Base-by-base conservation (phyloP, 2,888 invertebrate genomes). In the Perithous albicinctus region DNA sequence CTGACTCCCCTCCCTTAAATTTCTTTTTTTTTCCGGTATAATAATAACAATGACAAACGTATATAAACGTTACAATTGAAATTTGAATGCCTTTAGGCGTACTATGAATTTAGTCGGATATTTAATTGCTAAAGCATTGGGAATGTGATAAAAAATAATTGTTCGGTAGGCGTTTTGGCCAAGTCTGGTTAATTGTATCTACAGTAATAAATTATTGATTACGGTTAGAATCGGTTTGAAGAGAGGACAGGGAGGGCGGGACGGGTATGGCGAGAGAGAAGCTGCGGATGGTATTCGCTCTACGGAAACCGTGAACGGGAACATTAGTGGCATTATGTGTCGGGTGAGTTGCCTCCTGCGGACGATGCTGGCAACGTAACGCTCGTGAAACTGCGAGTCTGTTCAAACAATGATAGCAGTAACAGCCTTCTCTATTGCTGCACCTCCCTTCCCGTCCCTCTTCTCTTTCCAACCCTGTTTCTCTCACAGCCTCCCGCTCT, bases 321-420 rank as follows among this genome's bases (percentile, higher is more conserved):
- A 88, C 88, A 90, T 90, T 90, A 90, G 91, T 86, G 90, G 88
- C 88, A 88, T 90, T 89, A 88, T 75, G 82, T 90, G 88, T 88
- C 89, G 56, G 72, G 35, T 26, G 43, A 32, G 75, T 48, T 66
- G 75, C 41, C 63, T 38, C 48, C 12, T 46, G 26, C 23, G 32
- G 38, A 32, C 43, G 41, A 54, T 54, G 63, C 67, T 77, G 64
- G 78, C 75, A 75, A 70, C 82, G 82, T 82, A 89, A 89, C 89
- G 88, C 89, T 88, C 88, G 89, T 90, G 91, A 91, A 91, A 92
- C 90, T 89, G 90, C 89, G 90, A 91, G 91, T 91, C 92, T 92
- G 92, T 92, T 92, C 91, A 92, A 92, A 92, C 92, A 92, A 87
- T 87, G 92, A 92, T 92, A 92, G 91, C 90, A 88, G 91, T 89